These are phyloP conservation scores for Zaprionus africanus DNA, from an alignment of 1,140 invertebrate genomes.

Conservation along the genomic window DNA sequence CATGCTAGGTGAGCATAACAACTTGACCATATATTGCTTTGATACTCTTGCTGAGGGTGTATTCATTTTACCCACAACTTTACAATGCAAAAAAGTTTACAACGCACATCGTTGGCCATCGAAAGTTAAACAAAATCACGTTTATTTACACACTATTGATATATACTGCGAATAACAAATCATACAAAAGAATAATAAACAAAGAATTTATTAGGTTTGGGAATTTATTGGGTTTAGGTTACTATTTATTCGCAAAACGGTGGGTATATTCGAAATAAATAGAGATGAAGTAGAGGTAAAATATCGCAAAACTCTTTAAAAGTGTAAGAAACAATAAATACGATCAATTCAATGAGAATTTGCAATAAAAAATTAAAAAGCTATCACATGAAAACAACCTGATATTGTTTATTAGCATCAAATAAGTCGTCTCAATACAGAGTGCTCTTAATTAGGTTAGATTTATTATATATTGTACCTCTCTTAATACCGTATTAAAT, in stretches of 20 bases:
- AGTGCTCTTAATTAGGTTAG: not conserved
- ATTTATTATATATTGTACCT: not conserved
- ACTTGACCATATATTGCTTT: not conserved
- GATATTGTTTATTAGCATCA: not conserved
- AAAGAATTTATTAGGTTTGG: not conserved
- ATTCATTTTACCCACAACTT: not conserved
- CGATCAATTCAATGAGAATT: not conserved
- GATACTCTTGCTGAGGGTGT: not conserved
- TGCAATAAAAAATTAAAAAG: not conserved
- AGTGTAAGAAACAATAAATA: not conserved
- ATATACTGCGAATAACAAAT: not conserved
- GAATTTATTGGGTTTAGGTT: not conserved
- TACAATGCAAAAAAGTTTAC: too few species aligned
- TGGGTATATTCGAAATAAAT: too few species aligned
- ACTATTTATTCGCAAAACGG: not conserved
- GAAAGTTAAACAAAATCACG: not conserved
- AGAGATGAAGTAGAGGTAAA: too few species aligned
- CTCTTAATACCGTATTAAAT: not conserved
- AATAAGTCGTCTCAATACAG: not conserved
- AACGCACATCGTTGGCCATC: too few species aligned
- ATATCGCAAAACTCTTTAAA: not conserved
- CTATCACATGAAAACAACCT: not conserved
- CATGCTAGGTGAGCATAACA: not conserved
- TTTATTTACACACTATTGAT: not conserved
- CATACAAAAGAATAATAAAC: not conserved